Evolutionary conservation across 2,113 vertebrate genomes (phyloP).

Genomic region (Eulemur rufifrons): DNA sequence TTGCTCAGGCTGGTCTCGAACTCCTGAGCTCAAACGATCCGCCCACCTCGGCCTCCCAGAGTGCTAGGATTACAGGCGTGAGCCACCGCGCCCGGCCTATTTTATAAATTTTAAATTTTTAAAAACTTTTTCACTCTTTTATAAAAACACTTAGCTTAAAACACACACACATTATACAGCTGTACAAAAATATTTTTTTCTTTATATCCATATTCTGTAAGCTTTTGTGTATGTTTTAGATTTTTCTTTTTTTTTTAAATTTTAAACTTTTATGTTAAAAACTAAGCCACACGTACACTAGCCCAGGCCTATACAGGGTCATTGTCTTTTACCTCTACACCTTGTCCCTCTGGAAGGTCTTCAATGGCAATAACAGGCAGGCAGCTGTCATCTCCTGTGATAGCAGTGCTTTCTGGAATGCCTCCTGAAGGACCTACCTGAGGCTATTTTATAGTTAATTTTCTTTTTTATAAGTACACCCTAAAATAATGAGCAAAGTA

Average conservation of each 20-base stretch:
- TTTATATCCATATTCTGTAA: background rate
- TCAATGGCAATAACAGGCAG: background rate
- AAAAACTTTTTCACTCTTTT: background rate
- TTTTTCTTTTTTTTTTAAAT: background rate
- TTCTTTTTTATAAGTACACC: background rate
- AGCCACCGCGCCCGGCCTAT: too few relatives aligned
- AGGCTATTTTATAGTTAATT: background rate
- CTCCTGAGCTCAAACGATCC: too few relatives aligned
- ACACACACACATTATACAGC: background rate
- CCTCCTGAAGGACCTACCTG: background rate
- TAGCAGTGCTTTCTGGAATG: background rate
- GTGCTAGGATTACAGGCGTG: too few relatives aligned
- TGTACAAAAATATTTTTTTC: background rate
- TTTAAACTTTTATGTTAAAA: background rate
- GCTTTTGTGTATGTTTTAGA: background rate
- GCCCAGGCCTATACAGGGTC: background rate
- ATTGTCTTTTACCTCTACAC: background rate
- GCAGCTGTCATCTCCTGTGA: background rate
- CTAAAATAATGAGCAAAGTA: background rate
- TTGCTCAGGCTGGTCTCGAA: too few relatives aligned
- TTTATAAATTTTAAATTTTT: background rate
- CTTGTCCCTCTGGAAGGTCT: background rate
- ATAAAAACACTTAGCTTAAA: background rate
- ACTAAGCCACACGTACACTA: background rate
- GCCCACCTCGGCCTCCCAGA: too few relatives aligned